These are phyloP conservation scores for Schizotus pectinicornis DNA, from an alignment of 2,888 invertebrate genomes.

Conservation along the genomic window DNA sequence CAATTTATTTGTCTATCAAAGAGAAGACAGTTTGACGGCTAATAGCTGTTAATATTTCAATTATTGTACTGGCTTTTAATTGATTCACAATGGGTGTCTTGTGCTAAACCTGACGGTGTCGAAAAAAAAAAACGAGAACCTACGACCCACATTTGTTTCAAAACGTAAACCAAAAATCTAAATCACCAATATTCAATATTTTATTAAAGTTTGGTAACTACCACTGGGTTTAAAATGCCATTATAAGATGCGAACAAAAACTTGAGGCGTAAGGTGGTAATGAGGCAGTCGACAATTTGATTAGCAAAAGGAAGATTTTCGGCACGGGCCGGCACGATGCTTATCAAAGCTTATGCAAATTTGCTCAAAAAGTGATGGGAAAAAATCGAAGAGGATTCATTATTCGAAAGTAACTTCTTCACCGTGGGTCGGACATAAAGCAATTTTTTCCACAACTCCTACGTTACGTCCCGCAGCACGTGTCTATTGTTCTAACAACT, in stretches of 20 bases:
- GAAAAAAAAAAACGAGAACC: not conserved
- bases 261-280: not conserved
- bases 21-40: not conserved
- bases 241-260: no score
- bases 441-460: no score
- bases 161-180: no score
- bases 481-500: constrained; percentile 40
- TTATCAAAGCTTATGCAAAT: not conserved
- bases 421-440: no score
- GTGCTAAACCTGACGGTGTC: not conserved
- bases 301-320: not conserved
- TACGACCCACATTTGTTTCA: no score
- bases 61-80: not conserved
- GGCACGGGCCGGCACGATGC: not conserved
- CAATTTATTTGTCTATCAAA: constrained; percentile 4
- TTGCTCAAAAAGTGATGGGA: no score
- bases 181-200: no score
- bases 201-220: no score
- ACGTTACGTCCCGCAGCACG: constrained; percentile 37
- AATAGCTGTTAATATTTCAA: not conserved
- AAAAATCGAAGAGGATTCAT: no score
- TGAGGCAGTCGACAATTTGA: not conserved
- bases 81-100: not conserved
- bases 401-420: no score
- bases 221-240: no score